Conservation (phyloP, 2,797 vertebrate species). For the Agapornis canus region DNA sequence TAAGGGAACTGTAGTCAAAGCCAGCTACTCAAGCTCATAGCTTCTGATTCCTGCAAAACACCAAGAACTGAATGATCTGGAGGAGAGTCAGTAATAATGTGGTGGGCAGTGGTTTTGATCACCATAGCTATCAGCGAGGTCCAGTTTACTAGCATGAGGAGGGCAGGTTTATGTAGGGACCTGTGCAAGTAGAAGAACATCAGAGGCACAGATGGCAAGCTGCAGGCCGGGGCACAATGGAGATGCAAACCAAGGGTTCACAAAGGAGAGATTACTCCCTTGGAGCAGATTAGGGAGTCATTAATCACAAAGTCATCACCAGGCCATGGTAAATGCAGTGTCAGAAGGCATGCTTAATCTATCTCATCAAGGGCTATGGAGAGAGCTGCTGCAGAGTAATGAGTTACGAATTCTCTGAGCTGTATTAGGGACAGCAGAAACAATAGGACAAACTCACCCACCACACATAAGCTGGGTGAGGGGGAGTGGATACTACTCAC, state of each 20-base stretch:
- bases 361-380: neutral
- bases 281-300: neutral
- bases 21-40: neutral
- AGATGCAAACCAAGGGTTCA: neutral
- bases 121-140: fast-evolving
- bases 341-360: neutral
- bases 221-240: neutral
- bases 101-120: neutral
- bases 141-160: neutral
- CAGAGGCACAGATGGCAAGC: neutral
- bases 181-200: neutral
- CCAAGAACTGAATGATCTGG: neutral
- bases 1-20: neutral
- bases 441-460: neutral
- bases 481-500: neutral
- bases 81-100: neutral
- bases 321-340: neutral
- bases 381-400: neutral
- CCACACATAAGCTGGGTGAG: neutral
- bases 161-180: neutral
- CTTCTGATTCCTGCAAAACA: neutral
- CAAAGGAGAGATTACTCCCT: neutral
- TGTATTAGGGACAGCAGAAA: neutral
- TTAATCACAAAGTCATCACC: neutral
- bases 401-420: fast-evolving